Conservation (phyloP, 2,113 vertebrate genomes). For the Vicugna pacos region DNA sequence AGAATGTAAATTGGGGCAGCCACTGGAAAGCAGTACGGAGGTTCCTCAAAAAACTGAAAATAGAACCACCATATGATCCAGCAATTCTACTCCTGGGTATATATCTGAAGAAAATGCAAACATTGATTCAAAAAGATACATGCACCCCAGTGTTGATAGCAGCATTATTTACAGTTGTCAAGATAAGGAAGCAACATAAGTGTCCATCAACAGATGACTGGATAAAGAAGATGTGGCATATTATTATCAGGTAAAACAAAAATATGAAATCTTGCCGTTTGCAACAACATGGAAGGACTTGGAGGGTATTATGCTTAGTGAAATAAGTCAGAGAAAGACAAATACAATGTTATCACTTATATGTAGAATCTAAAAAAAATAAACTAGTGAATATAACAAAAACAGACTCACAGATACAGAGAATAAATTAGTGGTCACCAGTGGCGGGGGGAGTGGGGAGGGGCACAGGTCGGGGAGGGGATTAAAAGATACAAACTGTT, state of each 20-base stretch:
- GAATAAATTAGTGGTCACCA: neutral
- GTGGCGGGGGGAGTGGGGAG: neutral
- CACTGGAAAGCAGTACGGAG: neutral
- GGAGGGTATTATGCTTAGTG: neutral
- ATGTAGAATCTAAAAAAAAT: neutral
- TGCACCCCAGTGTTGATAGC: neutral
- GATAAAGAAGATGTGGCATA: neutral
- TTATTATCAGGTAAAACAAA: neutral
- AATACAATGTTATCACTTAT: neutral
- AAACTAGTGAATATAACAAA: neutral
- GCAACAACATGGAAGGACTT: neutral
- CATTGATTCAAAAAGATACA: neutral
- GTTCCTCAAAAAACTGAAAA: neutral
- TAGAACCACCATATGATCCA: neutral
- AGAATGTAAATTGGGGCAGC: neutral
- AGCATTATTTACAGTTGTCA: neutral
- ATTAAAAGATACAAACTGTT: neutral
- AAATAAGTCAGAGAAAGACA: neutral
- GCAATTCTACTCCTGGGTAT: no score
- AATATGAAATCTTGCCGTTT: neutral
- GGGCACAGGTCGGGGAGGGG: neutral
- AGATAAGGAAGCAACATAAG: neutral
- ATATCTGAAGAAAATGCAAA: neutral
- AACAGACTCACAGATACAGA: neutral
- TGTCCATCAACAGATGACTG: neutral